A percentile compares a stretch with the other conserved stretches of the same genome.
These are phyloP conservation scores for Melanostigma gelatinosum DNA, from an alignment of 2,113 vertebrate genomes.

Conservation along the genomic window DNA sequence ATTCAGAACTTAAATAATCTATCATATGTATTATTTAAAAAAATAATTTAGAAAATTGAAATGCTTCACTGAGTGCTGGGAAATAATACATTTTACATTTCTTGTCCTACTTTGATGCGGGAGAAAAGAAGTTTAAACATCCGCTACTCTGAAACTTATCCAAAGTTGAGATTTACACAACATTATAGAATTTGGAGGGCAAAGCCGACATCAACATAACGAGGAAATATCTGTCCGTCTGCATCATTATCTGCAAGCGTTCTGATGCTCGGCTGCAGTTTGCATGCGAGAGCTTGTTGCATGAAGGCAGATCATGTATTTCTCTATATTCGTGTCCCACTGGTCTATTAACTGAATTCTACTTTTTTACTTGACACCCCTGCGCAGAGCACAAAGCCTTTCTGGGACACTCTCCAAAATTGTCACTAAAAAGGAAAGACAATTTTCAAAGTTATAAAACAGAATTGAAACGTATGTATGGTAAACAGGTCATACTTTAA, in stretches of 20 bases:
- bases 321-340: constrained; percentile 44
- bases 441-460: constrained; percentile 11
- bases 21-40: neutral
- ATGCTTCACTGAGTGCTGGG: neutral
- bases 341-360: constrained; percentile 69
- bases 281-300: constrained; percentile 54
- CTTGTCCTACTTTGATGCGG: neutral
- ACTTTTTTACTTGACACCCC: constrained; percentile 59
- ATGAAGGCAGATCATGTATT: constrained; percentile 47
- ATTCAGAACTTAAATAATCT: neutral
- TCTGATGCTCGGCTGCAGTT: constrained; percentile 37
- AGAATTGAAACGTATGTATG: neutral
- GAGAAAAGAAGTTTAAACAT: neutral
- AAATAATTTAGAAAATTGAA: neutral
- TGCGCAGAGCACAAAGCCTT: constrained; percentile 23
- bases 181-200: constrained; percentile 38
- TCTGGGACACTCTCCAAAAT: constrained; percentile 49
- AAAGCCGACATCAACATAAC: constrained; percentile 63
- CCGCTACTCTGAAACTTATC: neutral
- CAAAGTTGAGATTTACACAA: constrained; percentile 32
- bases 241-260: constrained; percentile 41
- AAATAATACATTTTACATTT: constrained; percentile 1
- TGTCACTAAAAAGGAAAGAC: constrained; percentile 16
- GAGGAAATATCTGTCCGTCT: constrained; percentile 56
- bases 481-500: neutral